Base-by-base conservation (phyloP, 2,113 vertebrate genomes). In the Onychostruthus taczanowskii region DNA sequence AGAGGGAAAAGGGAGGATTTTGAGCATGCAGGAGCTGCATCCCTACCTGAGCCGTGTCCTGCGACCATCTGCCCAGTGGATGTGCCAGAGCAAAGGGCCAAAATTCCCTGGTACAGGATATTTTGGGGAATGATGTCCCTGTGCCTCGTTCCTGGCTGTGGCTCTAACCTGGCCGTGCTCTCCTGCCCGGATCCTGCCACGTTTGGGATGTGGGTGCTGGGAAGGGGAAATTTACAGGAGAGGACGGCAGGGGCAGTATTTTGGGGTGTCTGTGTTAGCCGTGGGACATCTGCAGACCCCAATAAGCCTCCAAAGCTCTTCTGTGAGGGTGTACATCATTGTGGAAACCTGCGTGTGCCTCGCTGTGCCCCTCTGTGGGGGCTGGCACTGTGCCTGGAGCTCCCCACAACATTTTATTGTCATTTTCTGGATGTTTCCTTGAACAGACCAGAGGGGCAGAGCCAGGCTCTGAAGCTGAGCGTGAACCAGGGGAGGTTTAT, bases 41-140 rank as follows among this genome's bases (percentile, higher is more conserved):
- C 81, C 67, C 5, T 86, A 90, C 88, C 95, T 94, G 87, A 66
- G 80, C 72, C 49, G 3, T 37, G 59, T 89, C 93, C 93, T 86
- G 86, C 0, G 0, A 30, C 96, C 94, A 94, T 95, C 89, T 95
- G 93, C 37, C 24, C 26, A 0, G 37, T 1, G 41, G n/a, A 49
- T 47, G 53, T 68, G 90, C 82, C 85, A 91, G 72, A 7, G 7
- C 1, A 10, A 41, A 62, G 50, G 62, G 79, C 67, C 85, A 83
- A 14, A 58, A 67, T 10, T 9, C 0, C 0, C 43, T 3, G 17
- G 23, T 2, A 2, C 3, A 0, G 46, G 74, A n/a, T 53, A 56
- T 87, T 75, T 70, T 53, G 62, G 66, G 92, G 28, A 73, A 22
- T 27, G 1, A 47, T 10, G 15, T 63, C 56, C 59, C 67, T 8